Evolutionary conservation across 30 jellyfish, hydroid and myxozoan genomes (phyloP), one percentile per base, ranked within the genome.

Genomic region (Phacellophora camtschatica): DNA sequence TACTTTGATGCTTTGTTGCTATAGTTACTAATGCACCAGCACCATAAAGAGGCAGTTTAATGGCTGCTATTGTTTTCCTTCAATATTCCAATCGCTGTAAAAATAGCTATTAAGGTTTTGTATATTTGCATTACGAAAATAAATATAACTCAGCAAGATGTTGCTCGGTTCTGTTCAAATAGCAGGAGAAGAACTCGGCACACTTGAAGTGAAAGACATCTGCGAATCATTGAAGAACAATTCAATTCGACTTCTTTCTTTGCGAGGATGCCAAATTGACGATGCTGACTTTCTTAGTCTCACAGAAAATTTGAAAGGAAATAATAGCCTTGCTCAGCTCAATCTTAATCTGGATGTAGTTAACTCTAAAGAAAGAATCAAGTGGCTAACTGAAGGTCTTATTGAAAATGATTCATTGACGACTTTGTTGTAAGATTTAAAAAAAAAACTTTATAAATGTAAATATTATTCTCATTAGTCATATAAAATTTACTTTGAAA

Each of bases 131-230:
- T n/a, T n/a, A n/a, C n/a, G n/a, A n/a, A n/a, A n/a, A n/a, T n/a
- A n/a, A n/a, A n/a, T n/a, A n/a, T n/a, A n/a, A n/a, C n/a, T 11
- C 29, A 46, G n/a, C 31, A 71, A 72, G 4, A 88, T 50, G 90
- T 66, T 93, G 95, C 81, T 93, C 16, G 96, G 96, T 19, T 85
- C 99, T 1, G 99, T 93, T 36, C 99, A 93, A 69, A 93, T 93
- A n/a, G 95, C 96, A 8, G 97, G 99, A 24, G 99, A 93, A 65
- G 96, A 81, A 16, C 81, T 93, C 18, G 96, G 99, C 19, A 71
- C 54, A 30, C 81, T 85, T 19, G 99, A 93, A 64, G 49, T 82
- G 13, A 82, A 74, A 20, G 97, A 93, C 75, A 93, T 93, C 0
- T 93, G 99, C 79, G 94, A 86, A 18, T 93, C 99, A 9, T 74